phyloP scores from a whole-genome alignment of 2,797 vertebrate genomes.

The Antrozous pallidus region DNA sequence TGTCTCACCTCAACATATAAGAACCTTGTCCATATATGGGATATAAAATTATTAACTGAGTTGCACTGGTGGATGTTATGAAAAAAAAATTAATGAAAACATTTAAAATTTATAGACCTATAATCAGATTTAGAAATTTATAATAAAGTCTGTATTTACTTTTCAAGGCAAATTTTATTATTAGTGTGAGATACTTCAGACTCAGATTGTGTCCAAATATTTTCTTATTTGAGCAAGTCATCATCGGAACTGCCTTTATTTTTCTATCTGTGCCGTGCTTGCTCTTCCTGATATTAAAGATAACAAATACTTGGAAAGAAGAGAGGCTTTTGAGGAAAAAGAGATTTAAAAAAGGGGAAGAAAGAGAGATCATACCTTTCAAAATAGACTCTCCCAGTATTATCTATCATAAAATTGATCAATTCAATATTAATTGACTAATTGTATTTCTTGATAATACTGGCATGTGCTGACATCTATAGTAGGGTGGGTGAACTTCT shows the following conservation, averaged over 20 bases:
- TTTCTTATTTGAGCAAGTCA: slow-evolving; percentile 41
- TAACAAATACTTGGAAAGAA: neutral
- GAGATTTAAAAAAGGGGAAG: neutral
- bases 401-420: neutral
- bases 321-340: neutral
- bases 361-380: neutral
- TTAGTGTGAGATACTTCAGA: neutral
- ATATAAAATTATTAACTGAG: neutral
- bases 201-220: neutral
- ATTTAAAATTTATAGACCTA: neutral
- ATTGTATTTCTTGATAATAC: neutral
- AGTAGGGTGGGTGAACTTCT: neutral
- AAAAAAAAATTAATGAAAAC: neutral
- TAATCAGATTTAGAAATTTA: neutral
- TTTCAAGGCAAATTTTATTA: neutral
- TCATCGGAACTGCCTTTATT: neutral
- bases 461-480: neutral
- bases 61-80: neutral
- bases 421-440: neutral
- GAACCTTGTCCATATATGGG: neutral
- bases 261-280: neutral
- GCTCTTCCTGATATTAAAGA: neutral
- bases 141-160: neutral
- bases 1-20: slow-evolving; percentile 8
- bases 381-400: neutral